A percentile compares a stretch with the other conserved stretches of the same genome.
phyloP scores from a whole-genome alignment of 2,888 invertebrate genomes.

The Lasioglossum marginatum region DNA sequence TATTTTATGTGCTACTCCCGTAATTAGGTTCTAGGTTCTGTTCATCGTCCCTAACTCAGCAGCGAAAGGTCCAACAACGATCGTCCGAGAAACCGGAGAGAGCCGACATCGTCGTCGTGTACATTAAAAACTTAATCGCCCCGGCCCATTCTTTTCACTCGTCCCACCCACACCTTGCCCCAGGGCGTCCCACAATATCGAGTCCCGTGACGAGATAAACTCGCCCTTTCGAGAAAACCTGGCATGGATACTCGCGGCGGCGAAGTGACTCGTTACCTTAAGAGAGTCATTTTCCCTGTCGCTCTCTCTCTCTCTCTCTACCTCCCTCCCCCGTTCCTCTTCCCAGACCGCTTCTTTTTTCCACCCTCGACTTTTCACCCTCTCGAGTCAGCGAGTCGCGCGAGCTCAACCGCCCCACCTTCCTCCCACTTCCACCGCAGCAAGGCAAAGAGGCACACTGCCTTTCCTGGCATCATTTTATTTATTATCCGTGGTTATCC shows the following conservation, averaged over 20 bases:
- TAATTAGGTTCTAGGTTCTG: no score
- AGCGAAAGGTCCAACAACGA: no score
- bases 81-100: not conserved
- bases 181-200: slow-evolving; percentile 43
- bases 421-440: slow-evolving; percentile 1
- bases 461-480: slow-evolving; percentile 68
- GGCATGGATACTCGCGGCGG: slow-evolving; percentile 60
- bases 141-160: not conserved
- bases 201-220: slow-evolving; percentile 54
- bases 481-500: slow-evolving; percentile 74
- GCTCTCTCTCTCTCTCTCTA: slow-evolving; percentile 4
- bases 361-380: slow-evolving; percentile 66
- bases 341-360: slow-evolving; percentile 38
- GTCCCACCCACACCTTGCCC: not conserved
- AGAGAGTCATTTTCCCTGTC: slow-evolving; percentile 71
- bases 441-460: slow-evolving; percentile 47
- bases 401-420: slow-evolving; percentile 10
- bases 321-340: not conserved
- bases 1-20: no score
- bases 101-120: not conserved
- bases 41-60: no score
- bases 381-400: slow-evolving; percentile 63
- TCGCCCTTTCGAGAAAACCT: slow-evolving; percentile 46
- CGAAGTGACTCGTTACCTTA: slow-evolving; percentile 76
- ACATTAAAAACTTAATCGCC: slow-evolving; percentile 10